Base-by-base conservation (phyloP, 2,797 vertebrate genomes). In the Perodicticus potto region DNA sequence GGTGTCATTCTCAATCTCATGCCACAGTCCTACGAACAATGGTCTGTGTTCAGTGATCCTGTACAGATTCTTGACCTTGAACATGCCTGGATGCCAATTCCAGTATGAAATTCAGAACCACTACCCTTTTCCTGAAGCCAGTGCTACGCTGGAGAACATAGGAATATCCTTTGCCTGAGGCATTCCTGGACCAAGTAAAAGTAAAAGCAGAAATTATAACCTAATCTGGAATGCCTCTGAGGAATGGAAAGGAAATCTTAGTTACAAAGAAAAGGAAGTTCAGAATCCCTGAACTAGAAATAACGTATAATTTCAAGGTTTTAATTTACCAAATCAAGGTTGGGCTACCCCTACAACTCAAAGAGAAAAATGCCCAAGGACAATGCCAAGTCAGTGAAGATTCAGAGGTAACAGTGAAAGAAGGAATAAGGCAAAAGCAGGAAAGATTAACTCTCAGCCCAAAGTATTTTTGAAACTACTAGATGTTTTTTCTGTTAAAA, bases 231-330 rank as follows among this genome's bases (percentile, higher is more conserved):
- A 85, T 70, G 80, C 77, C 89, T 91, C 70, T 76, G 29, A 94
- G 86, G 93, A 96, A 91, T 25, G 40, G 61, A 81, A 61, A 89
- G 43, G 49, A 93, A 95, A 96, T 90, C 89, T 96, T 94, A 82
- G 80, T 96, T 95, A 97, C 83, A 95, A 95, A 96, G 92, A 88
- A 94, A 89, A 89, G 93, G 89, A 96, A 97, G 69, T 87, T 96
- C 93, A 94, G 55, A 94, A 91, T 96, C 96, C 93, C 55, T 89
- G 96, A 93, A 96, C 89, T 85, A 90, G 89, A 95, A 97, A 94
- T 83, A 88, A 81, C 65, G 63, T 23, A 37, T 14, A 59, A 86
- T 77, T 72, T 93, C 81, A 84, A 96, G n/a, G 55, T 88, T 91
- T 93, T 67, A 89, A 65, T 88, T 96, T 45, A 81, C 34, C 37